Evolutionary conservation across 2,888 invertebrate genomes (phyloP).

Genomic region (Atethmia centrago): DNA sequence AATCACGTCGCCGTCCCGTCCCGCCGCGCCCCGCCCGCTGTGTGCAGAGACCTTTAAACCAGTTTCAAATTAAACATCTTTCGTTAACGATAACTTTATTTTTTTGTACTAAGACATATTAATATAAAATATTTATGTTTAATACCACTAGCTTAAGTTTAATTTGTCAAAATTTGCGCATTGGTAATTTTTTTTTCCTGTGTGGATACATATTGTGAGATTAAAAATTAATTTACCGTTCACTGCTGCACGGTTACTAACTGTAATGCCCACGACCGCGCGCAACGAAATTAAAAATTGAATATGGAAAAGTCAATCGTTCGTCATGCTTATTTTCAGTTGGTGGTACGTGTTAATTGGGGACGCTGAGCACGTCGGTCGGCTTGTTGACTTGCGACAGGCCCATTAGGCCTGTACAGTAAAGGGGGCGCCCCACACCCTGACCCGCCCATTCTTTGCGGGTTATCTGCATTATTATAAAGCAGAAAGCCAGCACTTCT

Average conservation of each 20-base stretch:
- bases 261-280: not conserved
- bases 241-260: slow-evolving; percentile 5
- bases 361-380: slow-evolving; percentile 81
- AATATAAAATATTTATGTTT: too few relatives aligned
- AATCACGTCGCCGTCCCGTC: too few relatives aligned
- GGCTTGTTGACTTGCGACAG: slow-evolving; percentile 84
- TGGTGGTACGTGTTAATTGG: slow-evolving; percentile 81
- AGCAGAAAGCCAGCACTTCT: slow-evolving; percentile 61
- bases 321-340: slow-evolving; percentile 79
- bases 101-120: too few relatives aligned
- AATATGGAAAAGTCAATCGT: slow-evolving; percentile 71
- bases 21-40: too few relatives aligned
- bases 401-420: slow-evolving; percentile 79
- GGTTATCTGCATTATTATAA: slow-evolving; percentile 76
- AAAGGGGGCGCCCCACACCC: slow-evolving; percentile 65
- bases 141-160: too few relatives aligned
- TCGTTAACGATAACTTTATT: too few relatives aligned
- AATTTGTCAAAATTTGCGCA: too few relatives aligned
- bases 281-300: slow-evolving; percentile 54
- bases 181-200: too few relatives aligned
- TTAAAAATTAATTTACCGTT: not conserved
- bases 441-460: slow-evolving; percentile 74
- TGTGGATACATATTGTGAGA: not conserved
- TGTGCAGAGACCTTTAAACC: too few relatives aligned
- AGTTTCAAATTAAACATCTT: too few relatives aligned